A percentile compares a stretch with the other conserved stretches of the same genome.
Evolutionary conservation across 1,140 invertebrate genomes (phyloP).

Genomic region (Coptotermes formosanus): DNA sequence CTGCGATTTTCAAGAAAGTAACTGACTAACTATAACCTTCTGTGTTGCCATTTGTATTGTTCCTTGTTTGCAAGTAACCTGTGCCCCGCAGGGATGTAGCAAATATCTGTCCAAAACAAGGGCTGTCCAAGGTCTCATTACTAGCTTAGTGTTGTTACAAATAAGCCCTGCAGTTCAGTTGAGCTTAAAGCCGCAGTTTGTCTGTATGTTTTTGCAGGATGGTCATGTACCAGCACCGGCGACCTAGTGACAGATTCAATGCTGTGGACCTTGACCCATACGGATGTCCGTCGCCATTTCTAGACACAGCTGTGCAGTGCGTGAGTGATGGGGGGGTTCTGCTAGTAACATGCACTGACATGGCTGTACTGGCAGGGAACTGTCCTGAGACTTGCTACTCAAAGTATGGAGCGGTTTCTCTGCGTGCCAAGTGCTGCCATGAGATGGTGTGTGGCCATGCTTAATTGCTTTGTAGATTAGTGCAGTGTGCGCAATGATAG

Average conservation of each 20-base stretch:
- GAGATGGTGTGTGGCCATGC: slow-evolving; percentile 70
- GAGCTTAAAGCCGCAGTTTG: no score
- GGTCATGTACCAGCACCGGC: slow-evolving; percentile 78
- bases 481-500: no score
- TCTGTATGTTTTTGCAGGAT: slow-evolving; percentile 58
- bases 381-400: slow-evolving; percentile 88
- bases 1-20: no score
- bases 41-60: no score
- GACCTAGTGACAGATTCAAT: slow-evolving; percentile 70
- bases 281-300: slow-evolving; percentile 89
- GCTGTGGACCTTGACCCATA: slow-evolving; percentile 97
- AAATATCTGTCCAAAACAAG: no score
- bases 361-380: slow-evolving; percentile 96
- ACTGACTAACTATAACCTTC: no score
- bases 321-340: slow-evolving; percentile 76
- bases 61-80: no score
- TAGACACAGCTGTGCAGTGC: slow-evolving; percentile 88
- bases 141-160: no score
- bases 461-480: no score
- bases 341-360: slow-evolving; percentile 97
- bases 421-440: slow-evolving; percentile 83
- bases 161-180: no score
- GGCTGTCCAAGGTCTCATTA: no score
- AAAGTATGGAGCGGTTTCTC: slow-evolving; percentile 91
- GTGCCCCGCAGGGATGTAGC: no score